Base-by-base conservation (phyloP, 2,797 vertebrate species). In the Bucorvus abyssinicus region DNA sequence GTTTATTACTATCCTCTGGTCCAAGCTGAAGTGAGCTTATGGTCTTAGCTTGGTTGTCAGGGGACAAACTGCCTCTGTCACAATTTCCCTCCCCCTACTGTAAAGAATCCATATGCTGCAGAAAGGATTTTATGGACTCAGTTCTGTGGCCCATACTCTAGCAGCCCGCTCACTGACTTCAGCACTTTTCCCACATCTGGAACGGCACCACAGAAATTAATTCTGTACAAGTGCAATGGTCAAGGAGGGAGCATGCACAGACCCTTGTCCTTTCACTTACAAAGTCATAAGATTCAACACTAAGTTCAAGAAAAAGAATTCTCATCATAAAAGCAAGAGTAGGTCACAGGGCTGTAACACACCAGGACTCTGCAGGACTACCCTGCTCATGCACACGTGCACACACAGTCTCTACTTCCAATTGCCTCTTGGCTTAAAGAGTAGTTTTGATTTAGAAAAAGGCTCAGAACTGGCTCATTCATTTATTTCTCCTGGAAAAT, bases 401-500 rank as follows among this genome's bases (percentile, higher is more conserved):
- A 42, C n/a, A 75, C 29, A 30, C 30, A 36, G 36, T 45, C 53
- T 74, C 19, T 59, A 44, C 18, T 89, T 82, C 60, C 70, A 75
- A 19, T 38, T 89, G 49, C 57, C 36, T 82, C 60, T 79, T 94
- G 67, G 52, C 79, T 82, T 57, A 74, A 87, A 79, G 64, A 76
- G 8, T 6, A 50, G 60, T 29, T 94, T 68, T 92, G 36, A 55
- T 87, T 89, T 80, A 89, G 49, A 59, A 68, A 92, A 87, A 74
- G 30, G 38, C 52, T 87, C 34, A 61, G 87, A 86, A 86, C 47
- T 4, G 0, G 9, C 53, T 63, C 57, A 40, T 40, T 81, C 30
- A 50, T 79, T 80, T 67, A 78, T 88, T 88, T 76, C 55, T 91
- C 83, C 45, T 18, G 81, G 50, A 80, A 94, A 94, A 86, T 47